Evolutionary conservation across 2,888 invertebrate species (phyloP), one percentile per base, ranked within the genome.

Genomic region (Cephus sareptanus): DNA sequence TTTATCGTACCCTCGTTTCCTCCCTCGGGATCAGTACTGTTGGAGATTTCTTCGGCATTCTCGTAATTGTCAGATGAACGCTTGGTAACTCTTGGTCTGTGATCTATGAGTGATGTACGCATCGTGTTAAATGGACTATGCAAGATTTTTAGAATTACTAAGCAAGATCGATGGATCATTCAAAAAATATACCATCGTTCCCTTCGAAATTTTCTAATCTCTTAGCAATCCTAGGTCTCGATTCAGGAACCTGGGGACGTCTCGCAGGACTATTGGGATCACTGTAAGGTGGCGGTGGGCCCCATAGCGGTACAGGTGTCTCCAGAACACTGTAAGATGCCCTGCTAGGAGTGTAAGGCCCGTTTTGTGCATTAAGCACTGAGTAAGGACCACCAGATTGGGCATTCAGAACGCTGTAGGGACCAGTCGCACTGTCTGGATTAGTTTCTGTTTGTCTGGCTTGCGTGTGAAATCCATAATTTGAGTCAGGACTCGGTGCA

Each of bases 281-380:
- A 79, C 96, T 96, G 88, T 97, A 97, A 0, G 97, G 97, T 0
- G 97, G 97, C 0, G 97, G 97, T 0, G 97, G 97, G 0, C 97
- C 97, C 97, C 97, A 97, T 31, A 97, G 83, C 1, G 90, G 90
- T 4, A 90, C 89, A 1, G 90, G 88, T 0, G 89, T 82, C 75
- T 91, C 91, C 56, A 91, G 79, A 74, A 91, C 90, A 75, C 90
- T 91, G 82, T 91, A 91, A 1, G 90, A 89, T 1, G 89, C 89
- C 1, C 88, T 85, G 76, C 87, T 89, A 3, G 89, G 83, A 1
- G 86, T 86, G 80, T 90, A 90, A 4, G 90, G 89, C 6, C 85
- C 85, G 68, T 83, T 87, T 79, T 86, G 87, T 0, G 89, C 80
- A 75, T 85, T 89, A 37, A 90, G 77, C 12, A 89, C 88, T 1